These are phyloP conservation scores for Eidolon helvum DNA, from an alignment of 2,113 vertebrate genomes.

Conservation along the genomic window DNA sequence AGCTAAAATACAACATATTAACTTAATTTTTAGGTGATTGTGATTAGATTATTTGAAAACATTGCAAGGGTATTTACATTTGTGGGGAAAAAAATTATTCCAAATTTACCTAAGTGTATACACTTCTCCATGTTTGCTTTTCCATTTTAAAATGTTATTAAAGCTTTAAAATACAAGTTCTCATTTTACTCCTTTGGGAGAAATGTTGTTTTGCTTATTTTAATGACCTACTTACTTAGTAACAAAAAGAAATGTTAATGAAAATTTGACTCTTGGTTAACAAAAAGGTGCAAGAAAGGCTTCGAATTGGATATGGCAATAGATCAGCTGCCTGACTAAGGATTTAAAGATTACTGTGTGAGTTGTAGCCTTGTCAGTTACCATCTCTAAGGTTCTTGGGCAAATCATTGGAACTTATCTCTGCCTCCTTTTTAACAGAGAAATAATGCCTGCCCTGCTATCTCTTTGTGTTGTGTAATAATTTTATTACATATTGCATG, in stretches of 20 bases:
- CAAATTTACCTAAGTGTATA: not conserved
- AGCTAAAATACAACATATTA: not conserved
- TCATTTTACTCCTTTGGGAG: not conserved
- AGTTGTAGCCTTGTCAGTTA: not conserved
- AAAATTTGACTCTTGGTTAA: not conserved
- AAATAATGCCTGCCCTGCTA: not conserved
- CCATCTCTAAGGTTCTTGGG: not conserved
- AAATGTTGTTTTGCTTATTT: slow-evolving; percentile 42
- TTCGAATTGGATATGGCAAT: not conserved
- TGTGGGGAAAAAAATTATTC: not conserved
- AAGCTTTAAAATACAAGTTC: not conserved
- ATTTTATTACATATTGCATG: not conserved
- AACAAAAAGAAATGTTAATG: not conserved
- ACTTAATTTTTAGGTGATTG: not conserved
- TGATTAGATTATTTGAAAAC: not conserved
- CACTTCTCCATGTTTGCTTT: not conserved
- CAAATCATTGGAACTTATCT: not conserved
- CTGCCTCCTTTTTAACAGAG: not conserved
- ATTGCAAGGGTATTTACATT: not conserved
- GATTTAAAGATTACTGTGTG: not conserved
- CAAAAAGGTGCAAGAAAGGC: not conserved
- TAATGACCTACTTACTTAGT: not conserved
- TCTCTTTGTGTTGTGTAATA: not conserved
- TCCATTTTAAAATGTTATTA: slow-evolving; percentile 34
- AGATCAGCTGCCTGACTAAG: not conserved